Base-by-base conservation (phyloP, 2,888 invertebrate genomes). In the Volucella inanis region DNA sequence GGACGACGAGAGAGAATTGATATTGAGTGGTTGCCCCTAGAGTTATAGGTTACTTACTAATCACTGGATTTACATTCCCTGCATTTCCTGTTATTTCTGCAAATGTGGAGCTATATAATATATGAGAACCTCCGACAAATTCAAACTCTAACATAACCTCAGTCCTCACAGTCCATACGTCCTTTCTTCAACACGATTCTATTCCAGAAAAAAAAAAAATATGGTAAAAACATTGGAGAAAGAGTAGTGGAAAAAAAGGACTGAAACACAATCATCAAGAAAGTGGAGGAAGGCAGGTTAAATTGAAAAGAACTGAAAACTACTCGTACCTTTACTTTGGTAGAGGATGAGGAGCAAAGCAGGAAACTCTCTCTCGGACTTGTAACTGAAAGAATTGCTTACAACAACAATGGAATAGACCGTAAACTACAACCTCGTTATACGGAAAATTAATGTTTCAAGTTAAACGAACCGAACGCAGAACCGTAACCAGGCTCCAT, bases 401-500 rank as follows among this genome's bases (percentile, higher is more conserved):
- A 22, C 76, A 80, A 79, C 84, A 81, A 85, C 80, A 81, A 81
- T 81, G 55, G 62, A 67, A 68, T 41, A 47, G 72, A 77, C 72
- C 80, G 72, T 85, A 81, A 81, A 81, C 85, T 81, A 80, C 85
- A 80, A 85, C 81, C 85, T 81, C 71, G 80, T 85, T 85, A 81
- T 85, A 85, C 76, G 76, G 76, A 85, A 81, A 85, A 85, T 85
- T 85, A 85, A 85, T 85, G 85, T 85, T 85, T 77, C 81, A 72
- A 72, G 85, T 85, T 81, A 85, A 85, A 85, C 85, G 85, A 85
- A 85, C 72, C 85, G 80, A 72, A 81, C 18, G 80, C 70, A 65
- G 62, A 43, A 43, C 41, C 47, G 31, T 49, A 59, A 41, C n/a
- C 31, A 65, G 22, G 50, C 49, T 43, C 15, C 52, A 76, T 45